Percentiles rank a stretch among this genome's conserved stretches.
Evolutionary conservation across 2,113 vertebrate genomes (phyloP).

Genomic region (Archocentrus centrarchus): DNA sequence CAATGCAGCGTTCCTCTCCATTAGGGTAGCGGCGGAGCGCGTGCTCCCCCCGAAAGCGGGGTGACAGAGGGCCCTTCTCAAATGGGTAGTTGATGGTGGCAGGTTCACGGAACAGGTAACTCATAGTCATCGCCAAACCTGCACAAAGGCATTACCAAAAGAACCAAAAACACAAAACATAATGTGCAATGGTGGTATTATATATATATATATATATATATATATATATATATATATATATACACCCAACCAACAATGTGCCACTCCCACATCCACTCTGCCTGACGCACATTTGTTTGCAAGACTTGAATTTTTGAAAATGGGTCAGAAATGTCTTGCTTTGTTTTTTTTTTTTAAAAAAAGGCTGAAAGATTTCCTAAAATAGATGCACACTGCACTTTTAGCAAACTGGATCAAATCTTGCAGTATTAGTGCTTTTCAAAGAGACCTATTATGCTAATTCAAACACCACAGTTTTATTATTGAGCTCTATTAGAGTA

Average conservation of each 20-base stretch:
- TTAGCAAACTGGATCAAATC: no score
- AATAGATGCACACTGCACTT: no score
- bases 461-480: no score
- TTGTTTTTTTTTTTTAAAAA: no score
- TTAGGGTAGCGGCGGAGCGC: conserved; percentile 81
- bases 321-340: no score
- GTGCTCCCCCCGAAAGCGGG: conserved; percentile 91
- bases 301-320: background rate
- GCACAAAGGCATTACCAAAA: background rate
- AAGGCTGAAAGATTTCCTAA: no score
- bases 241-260: no score
- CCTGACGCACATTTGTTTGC: background rate
- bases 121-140: conserved; percentile 92
- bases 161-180: background rate
- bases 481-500: no score
- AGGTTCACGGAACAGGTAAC: conserved; percentile 91
- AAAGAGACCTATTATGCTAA: no score
- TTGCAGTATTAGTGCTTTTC: no score
- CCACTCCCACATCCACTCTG: background rate
- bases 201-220: no score
- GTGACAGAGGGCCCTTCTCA: conserved; percentile 93
- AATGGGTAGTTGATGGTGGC: conserved; percentile 96
- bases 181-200: background rate
- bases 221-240: no score
- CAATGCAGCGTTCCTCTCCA: conserved; percentile 93